Evolutionary conservation across 2,888 invertebrate species (phyloP).

Genomic region (Brachypterus glaber): DNA sequence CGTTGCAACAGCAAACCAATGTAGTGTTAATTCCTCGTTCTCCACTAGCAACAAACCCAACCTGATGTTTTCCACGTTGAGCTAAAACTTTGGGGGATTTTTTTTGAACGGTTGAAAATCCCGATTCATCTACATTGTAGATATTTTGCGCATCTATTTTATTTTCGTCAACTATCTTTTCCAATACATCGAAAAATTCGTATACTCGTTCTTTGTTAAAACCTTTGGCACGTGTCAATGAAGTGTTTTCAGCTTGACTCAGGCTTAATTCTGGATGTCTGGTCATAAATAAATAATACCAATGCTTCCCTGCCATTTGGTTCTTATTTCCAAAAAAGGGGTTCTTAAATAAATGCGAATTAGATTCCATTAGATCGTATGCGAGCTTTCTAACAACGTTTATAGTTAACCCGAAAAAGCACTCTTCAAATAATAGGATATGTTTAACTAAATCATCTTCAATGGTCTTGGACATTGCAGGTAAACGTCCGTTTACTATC

Average conservation of each 20-base stretch:
- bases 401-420: slow-evolving; percentile 14
- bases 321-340: too few relatives aligned
- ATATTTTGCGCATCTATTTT: slow-evolving; percentile 8
- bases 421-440: slow-evolving; percentile 16
- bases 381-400: slow-evolving; percentile 13
- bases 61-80: slow-evolving; percentile 16
- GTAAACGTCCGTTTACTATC: too few relatives aligned
- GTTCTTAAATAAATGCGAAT: too few relatives aligned
- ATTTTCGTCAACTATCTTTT: slow-evolving; percentile 10
- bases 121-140: slow-evolving; percentile 17
- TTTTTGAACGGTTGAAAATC: slow-evolving; percentile 15
- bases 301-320: background rate
- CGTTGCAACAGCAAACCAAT: slow-evolving; percentile 19
- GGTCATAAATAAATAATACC: slow-evolving; percentile 4
- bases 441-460: slow-evolving; percentile 18
- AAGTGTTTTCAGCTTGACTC: slow-evolving; percentile 20
- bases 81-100: slow-evolving; percentile 12
- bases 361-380: too few relatives aligned
- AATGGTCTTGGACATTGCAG: slow-evolving; percentile 14
- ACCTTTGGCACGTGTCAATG: slow-evolving; percentile 12
- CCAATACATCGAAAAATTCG: slow-evolving; percentile 7
- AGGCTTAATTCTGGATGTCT: slow-evolving; percentile 11
- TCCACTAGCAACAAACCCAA: slow-evolving; percentile 16
- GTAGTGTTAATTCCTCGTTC: slow-evolving; percentile 22
- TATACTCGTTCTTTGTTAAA: slow-evolving; percentile 2